Evolutionary conservation across 2,113 vertebrate genomes (phyloP).

Genomic region (Rhinichthys klamathensis): DNA sequence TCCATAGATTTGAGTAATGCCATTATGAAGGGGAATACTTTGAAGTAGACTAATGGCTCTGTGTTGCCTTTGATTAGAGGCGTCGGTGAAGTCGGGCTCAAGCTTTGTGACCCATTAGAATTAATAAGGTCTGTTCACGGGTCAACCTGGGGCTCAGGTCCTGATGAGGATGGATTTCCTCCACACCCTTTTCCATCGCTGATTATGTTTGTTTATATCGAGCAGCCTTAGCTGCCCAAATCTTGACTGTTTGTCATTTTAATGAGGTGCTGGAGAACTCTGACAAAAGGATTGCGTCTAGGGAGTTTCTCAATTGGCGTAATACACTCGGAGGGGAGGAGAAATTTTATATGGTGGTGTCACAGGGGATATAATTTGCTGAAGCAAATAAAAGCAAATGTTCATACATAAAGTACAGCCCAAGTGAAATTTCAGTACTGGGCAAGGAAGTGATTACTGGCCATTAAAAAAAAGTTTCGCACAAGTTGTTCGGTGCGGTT

Average conservation of each 20-base stretch:
- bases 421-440: constrained; percentile 4
- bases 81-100: constrained; percentile 68
- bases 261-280: constrained; percentile 42
- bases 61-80: constrained; percentile 75
- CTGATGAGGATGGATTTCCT: constrained; percentile 57
- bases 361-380: constrained; percentile 28
- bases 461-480: constrained; percentile 25
- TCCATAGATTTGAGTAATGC: constrained; percentile 60
- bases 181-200: constrained; percentile 40
- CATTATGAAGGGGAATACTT: constrained; percentile 68
- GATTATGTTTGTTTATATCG: constrained; percentile 56
- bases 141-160: constrained; percentile 63
- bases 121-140: constrained; percentile 72
- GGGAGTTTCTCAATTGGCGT: constrained; percentile 11
- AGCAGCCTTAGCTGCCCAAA: constrained; percentile 17
- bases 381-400: constrained; percentile 1
- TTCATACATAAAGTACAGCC: constrained; percentile 14
- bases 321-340: not conserved
- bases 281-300: not conserved
- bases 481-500: not conserved
- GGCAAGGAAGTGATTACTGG: constrained; percentile 43
- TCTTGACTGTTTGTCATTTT: constrained; percentile 28
- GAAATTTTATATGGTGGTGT: constrained; percentile 16
- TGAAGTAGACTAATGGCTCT: constrained; percentile 69
- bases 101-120: constrained; percentile 75